A percentile compares a stretch with the other conserved stretches of the same genome.
Conservation (phyloP, 1,140 invertebrate genomes). For the Kradibia gibbosae region DNA sequence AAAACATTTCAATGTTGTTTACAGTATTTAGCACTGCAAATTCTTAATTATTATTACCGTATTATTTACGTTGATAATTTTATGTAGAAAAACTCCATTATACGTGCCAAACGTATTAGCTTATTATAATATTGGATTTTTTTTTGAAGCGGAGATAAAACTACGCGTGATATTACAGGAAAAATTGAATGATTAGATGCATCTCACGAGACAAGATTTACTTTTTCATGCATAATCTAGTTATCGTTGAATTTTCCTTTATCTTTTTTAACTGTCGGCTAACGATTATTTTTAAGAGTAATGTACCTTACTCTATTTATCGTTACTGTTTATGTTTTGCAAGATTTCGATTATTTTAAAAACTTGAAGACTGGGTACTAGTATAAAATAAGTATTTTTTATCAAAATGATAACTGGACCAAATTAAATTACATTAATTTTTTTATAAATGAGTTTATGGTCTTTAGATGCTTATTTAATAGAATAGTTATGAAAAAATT, state of each 20-base stretch:
- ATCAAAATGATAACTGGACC: neutral
- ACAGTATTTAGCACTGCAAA: too few species aligned
- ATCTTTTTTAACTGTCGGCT: neutral
- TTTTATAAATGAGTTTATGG: neutral
- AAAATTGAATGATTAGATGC: neutral
- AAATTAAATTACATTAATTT: constrained; percentile 24
- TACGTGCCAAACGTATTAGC: neutral
- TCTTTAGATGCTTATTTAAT: constrained; percentile 13
- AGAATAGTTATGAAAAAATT: neutral
- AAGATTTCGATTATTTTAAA: neutral
- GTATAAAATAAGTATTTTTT: constrained; percentile 16
- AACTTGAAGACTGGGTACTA: neutral
- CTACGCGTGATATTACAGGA: neutral
- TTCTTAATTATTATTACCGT: too few species aligned
- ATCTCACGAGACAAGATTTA: constrained; percentile 5
- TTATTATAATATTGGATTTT: neutral
- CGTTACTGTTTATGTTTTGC: constrained; percentile 1
- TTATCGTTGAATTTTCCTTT: neutral
- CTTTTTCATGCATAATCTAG: constrained; percentile 1
- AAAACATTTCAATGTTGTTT: too few species aligned
- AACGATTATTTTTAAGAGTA: constrained; percentile 4
- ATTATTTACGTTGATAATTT: too few species aligned
- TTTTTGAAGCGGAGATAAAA: neutral
- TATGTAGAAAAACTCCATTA: neutral
- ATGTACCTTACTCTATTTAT: constrained; percentile 3